Evolutionary conservation across 2,888 invertebrate species (phyloP), one percentile per base, ranked within the genome.

Genomic region (Morinoia aosen): DNA sequence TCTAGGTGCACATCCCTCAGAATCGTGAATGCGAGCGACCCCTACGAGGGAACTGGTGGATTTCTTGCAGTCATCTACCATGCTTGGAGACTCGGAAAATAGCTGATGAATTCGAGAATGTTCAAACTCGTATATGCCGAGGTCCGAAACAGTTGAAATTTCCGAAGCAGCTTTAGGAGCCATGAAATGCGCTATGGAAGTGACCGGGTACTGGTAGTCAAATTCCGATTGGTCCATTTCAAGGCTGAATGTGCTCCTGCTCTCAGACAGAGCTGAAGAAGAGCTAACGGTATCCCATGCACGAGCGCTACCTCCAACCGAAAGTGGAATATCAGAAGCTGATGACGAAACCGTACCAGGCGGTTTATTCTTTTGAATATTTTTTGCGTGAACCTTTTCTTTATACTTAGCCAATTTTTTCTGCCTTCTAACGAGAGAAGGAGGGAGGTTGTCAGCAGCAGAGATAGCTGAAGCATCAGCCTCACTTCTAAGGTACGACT

Each of bases 241-340:
- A 57, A 93, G 93, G 57, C 93, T 93, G 93, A 93, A 93, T 16
- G 93, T 93, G 57, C 93, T 93, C 33, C 57, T 93, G n/a, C 19
- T 56, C n/a, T 93, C 58, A 93, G 93, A 93, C 12, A 56, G 48
- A 10, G 57, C 56, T 11, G 93, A 93, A 57, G 56, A 48, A n/a
- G 57, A 48, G 57, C 93, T 93, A 57, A 48, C 19, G n/a, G 10
- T 57, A 16, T 93, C 93, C 93, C 93, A 93, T 25, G 56, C 12
- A 40, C 25, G 40, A 39, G 5, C 48, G 40, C 12, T 40, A 7
- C 12, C 39, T 25, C 25, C 76, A 76, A 10, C 76, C 10, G 76
- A 76, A 76, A 76, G 76, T 33, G 19, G 25, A 25, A 76, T 76
- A 19, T 90, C 90, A 19, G 90, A 39, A 40, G 90, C 90, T 40